phyloP scores from a whole-genome alignment of 2,797 vertebrate species.

The Pseudocheirus occidentalis region DNA sequence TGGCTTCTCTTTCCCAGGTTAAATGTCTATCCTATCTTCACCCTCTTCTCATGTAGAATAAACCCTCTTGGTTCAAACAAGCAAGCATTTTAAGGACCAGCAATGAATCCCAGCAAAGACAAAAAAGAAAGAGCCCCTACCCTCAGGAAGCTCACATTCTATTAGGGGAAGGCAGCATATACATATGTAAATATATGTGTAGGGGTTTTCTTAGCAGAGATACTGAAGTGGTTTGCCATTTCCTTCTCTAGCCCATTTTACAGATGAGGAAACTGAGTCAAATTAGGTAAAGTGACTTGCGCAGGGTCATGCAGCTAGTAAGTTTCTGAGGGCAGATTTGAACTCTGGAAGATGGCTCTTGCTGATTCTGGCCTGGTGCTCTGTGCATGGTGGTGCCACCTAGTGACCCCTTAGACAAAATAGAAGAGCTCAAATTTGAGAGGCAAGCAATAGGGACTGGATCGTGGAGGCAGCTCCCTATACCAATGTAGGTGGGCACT shows the following conservation, averaged over 20 bases:
- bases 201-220: background rate
- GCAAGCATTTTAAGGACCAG: too few relatives aligned
- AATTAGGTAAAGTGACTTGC: background rate
- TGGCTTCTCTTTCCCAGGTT: too few relatives aligned
- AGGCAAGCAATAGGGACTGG: too few relatives aligned
- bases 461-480: background rate
- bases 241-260: background rate
- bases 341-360: background rate
- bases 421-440: background rate
- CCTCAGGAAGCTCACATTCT: too few relatives aligned
- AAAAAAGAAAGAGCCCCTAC: too few relatives aligned
- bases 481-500: background rate
- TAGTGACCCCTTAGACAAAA: background rate
- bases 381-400: background rate
- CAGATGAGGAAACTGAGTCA: background rate
- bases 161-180: background rate
- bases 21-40: too few relatives aligned
- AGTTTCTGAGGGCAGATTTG: background rate
- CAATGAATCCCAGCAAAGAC: too few relatives aligned
- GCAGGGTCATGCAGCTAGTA: background rate
- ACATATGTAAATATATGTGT: background rate
- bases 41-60: too few relatives aligned
- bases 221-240: background rate
- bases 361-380: background rate
- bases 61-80: too few relatives aligned